A percentile compares a stretch with the other conserved stretches of the same genome.
Conservation (phyloP, 2,797 vertebrate genomes). For the Halcyon leucocephala region DNA sequence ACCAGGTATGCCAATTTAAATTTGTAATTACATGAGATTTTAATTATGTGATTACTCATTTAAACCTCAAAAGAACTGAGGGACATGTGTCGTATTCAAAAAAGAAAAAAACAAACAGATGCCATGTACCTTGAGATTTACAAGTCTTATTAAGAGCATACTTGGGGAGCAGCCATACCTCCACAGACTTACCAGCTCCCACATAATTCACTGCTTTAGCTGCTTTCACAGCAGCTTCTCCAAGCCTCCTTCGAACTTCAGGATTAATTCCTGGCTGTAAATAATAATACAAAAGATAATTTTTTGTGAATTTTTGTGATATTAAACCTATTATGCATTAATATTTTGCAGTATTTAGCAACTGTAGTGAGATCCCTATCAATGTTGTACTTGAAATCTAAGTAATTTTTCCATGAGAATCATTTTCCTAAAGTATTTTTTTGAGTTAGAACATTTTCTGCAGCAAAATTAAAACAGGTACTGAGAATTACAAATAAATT, state of each 20-base stretch:
- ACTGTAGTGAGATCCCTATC: neutral
- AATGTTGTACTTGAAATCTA: neutral
- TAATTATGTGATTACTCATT: neutral
- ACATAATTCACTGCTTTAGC: slow-evolving; percentile 96
- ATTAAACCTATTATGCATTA: neutral
- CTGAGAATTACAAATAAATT: neutral
- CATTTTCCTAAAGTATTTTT: neutral
- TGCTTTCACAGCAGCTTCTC: slow-evolving; percentile 93
- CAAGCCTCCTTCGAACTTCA: slow-evolving; percentile 89
- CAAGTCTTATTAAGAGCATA: neutral
- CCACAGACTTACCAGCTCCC: slow-evolving; percentile 88
- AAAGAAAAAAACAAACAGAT: neutral
- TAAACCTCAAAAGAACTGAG: neutral
- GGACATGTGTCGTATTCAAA: neutral
- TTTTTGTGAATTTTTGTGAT: neutral
- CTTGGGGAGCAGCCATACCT: neutral
- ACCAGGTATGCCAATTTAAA: neutral
- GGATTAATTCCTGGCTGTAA: slow-evolving; percentile 91
- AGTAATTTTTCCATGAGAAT: neutral
- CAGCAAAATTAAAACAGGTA: neutral
- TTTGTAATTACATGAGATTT: neutral
- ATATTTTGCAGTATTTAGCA: neutral
- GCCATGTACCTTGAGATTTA: neutral
- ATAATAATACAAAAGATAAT: neutral
- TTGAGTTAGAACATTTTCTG: neutral